phyloP scores from a whole-genome alignment of 2,113 vertebrate species.

The Nicator chloris region DNA sequence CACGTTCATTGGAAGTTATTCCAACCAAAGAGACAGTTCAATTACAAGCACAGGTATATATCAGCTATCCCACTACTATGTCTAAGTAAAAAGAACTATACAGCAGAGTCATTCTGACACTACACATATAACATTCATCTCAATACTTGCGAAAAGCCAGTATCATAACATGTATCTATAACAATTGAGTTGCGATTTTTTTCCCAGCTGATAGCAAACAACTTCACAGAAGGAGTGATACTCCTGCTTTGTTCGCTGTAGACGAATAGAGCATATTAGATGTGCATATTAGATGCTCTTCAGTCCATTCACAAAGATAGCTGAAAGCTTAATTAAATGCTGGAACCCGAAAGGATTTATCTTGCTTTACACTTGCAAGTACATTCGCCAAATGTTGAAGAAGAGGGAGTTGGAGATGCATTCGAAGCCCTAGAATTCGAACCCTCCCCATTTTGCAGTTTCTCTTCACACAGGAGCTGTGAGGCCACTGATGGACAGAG shows the following conservation, averaged over 20 bases:
- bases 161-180: too few relatives aligned
- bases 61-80: too few relatives aligned
- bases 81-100: too few relatives aligned
- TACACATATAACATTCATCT: too few relatives aligned
- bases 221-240: constrained; percentile 44
- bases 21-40: too few relatives aligned
- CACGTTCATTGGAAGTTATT: too few relatives aligned
- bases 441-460: neutral
- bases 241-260: constrained; percentile 45
- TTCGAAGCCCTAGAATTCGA: neutral
- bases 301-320: constrained; percentile 57
- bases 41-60: too few relatives aligned
- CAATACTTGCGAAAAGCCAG: too few relatives aligned
- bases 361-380: constrained; percentile 44
- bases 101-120: too few relatives aligned
- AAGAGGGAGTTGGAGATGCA: neutral
- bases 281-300: constrained; percentile 30
- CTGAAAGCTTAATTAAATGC: constrained; percentile 64
- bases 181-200: constrained; percentile 58
- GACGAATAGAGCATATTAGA: constrained; percentile 41
- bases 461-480: neutral
- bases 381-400: constrained; percentile 35
- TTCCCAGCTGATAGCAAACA: constrained; percentile 49
- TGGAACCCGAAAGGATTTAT: constrained; percentile 54
- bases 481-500: neutral